phyloP scores from a whole-genome alignment of 1,140 invertebrate species.

The Tetramorium simillimum region DNA sequence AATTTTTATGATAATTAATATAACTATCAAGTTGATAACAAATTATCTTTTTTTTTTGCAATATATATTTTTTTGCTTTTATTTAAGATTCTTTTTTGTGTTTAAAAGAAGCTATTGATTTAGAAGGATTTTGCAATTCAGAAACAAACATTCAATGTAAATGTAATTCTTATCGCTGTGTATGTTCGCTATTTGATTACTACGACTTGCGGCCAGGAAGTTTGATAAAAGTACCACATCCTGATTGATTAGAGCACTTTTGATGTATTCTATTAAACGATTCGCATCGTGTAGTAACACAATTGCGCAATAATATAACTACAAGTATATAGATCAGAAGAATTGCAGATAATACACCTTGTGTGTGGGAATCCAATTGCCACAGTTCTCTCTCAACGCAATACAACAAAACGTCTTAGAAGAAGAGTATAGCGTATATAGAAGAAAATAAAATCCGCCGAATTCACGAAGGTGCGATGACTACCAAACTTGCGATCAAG shows the following conservation, averaged over 20 bases:
- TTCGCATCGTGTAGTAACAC: background rate
- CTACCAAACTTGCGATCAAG: conserved; percentile 16
- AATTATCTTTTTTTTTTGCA: background rate
- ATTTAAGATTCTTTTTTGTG: background rate
- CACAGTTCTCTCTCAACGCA: background rate
- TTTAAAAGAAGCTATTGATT: conserved; percentile 5
- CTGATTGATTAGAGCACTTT: conserved; percentile 38
- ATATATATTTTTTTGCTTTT: background rate
- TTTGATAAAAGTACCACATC: conserved; percentile 76
- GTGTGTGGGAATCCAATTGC: background rate
- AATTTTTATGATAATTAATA: background rate
- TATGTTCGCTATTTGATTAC: conserved; percentile 34
- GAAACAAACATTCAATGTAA: background rate
- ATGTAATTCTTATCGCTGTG: background rate
- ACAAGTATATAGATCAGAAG: background rate
- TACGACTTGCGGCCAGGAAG: conserved; percentile 61
- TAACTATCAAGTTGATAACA: background rate
- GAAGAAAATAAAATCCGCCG: background rate
- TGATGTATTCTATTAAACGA: background rate
- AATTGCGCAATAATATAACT: background rate
- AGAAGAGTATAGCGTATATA: background rate
- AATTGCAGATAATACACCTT: background rate
- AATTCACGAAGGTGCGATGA: conserved; percentile 41
- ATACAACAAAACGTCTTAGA: background rate
- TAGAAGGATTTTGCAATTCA: background rate